Base-by-base conservation (phyloP, 2,797 vertebrate species). In the Eulemur mongoz region DNA sequence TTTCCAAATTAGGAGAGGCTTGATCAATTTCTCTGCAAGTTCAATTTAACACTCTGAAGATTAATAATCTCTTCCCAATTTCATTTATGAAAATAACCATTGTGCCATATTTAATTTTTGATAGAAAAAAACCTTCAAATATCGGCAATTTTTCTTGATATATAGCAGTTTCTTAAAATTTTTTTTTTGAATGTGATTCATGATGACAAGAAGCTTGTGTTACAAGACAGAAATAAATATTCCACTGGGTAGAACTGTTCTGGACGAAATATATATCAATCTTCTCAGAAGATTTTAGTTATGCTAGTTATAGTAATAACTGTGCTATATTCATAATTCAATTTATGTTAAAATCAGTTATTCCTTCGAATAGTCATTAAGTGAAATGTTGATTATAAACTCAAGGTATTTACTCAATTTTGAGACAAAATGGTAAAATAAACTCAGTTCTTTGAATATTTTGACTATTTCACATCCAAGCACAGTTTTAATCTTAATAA, bases 1-100 rank as follows among this genome's bases (percentile, higher is more conserved):
- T 98, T 98, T 98, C 97, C 5, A 0, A 97, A 63, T 96, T 89
- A 97, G 82, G 69, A 97, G 93, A 98, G 93, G 81, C 94, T 97
- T 98, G 95, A 98, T 98, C 98, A 98, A 87, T 98, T 98, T 98
- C 84, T 25, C 84, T 97, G 89, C 67, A 98, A 97, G 86, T 97
- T 98, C 96, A 98, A 69, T 98, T 97, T 97, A 98, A 98, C 84
- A 96, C 75, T 96, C 95, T 95, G 85, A 91, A 98, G 92, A 97
- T 97, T 98, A 98, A 98, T 98, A 97, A 97, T 98, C 73, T 96
- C 79, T 96, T 97, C 94, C 48, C 83, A 96, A 78, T 96, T 98
- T 98, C 69, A 95, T 69, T 98, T 98, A 98, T 97, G 93, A 91
- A 96, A 96, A 92, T 98, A 80, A 97, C 65, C 32, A 57, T 96